Conservation (phyloP, 2,113 vertebrate species). For the Cochlearius cochlearius region DNA sequence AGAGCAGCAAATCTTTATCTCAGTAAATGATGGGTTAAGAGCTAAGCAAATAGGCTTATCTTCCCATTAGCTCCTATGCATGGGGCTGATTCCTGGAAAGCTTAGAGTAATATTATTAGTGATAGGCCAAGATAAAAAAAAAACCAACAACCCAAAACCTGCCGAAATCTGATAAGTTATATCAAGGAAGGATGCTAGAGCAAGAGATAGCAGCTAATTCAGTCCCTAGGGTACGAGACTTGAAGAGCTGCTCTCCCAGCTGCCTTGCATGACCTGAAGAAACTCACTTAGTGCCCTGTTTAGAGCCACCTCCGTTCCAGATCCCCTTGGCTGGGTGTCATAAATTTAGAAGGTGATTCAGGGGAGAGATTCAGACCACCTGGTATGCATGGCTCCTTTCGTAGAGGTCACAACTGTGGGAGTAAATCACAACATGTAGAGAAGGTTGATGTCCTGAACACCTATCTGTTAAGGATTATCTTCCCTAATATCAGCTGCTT, state of each 20-base stretch:
- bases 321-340: not conserved
- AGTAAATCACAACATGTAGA: not conserved
- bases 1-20: not conserved
- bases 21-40: not conserved
- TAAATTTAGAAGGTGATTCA: slow-evolving; percentile 7
- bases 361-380: not conserved
- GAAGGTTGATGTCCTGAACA: not conserved
- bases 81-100: slow-evolving; percentile 49
- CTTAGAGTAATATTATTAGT: slow-evolving; percentile 45
- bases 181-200: slow-evolving; percentile 39
- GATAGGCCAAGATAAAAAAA: not conserved
- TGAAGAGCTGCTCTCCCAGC: not conserved
- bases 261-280: not conserved
- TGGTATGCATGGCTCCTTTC: not conserved
- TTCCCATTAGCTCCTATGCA: slow-evolving; percentile 6
- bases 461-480: not conserved
- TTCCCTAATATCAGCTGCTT: not conserved
- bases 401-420: not conserved
- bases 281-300: not conserved
- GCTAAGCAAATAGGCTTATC: slow-evolving; percentile 37
- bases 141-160: not conserved
- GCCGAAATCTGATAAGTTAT: slow-evolving; percentile 55
- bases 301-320: not conserved
- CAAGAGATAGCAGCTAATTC: slow-evolving; percentile 32
- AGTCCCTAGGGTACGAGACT: not conserved